Evolutionary conservation across 2,113 vertebrate genomes (phyloP), one percentile per base, ranked within the genome.

Genomic region (Opisthocomus hoazin): DNA sequence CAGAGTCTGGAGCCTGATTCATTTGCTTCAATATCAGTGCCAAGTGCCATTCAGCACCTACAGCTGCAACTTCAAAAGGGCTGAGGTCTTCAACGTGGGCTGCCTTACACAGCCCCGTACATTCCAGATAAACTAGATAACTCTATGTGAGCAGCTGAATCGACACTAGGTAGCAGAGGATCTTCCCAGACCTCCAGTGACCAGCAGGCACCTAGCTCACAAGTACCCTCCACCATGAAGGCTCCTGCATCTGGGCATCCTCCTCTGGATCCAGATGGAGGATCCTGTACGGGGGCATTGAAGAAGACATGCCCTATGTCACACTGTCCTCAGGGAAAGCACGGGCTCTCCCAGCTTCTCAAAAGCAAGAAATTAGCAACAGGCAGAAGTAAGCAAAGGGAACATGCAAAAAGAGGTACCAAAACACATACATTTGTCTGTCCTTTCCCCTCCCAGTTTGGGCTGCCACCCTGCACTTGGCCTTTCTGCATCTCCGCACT

Each of bases 401-500:
- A 34, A 32, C 22, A 12, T 7, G 19, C 11, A 26, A 39, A 63
- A 34, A 48, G 21, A 3, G 2, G 21, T 43, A 46, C 30, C 36
- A 56, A 90, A 77, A 64, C 1, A 6, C 15, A 65, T 1, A n/a
- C 27, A 2, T 34, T 9, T 83, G 10, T 82, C 12, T 85, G 37
- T 64, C 36, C 19, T 69, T 41, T 89, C 36, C 64, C 43, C 54
- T 65, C 39, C 22, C 96, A 99, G 99, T 98, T 99, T 91, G 99
- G 99, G 89, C 95, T 99, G 61, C 99, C 99, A 0, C 97, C 99
- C 27, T 99, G 99, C 89, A 99, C 99, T 10, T 99, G 99, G 99
- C 98, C 99, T 21, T 99, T 99, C 97, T 99, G 99, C 96, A 97
- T 99, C 57, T 99, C 99, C 0, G 98, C 99, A 0, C 98, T 99